Percentiles rank a stretch among this genome's conserved stretches.
These are phyloP conservation scores for Leguminivora glycinivorella DNA, from an alignment of 1,140 invertebrate genomes.

Conservation along the genomic window DNA sequence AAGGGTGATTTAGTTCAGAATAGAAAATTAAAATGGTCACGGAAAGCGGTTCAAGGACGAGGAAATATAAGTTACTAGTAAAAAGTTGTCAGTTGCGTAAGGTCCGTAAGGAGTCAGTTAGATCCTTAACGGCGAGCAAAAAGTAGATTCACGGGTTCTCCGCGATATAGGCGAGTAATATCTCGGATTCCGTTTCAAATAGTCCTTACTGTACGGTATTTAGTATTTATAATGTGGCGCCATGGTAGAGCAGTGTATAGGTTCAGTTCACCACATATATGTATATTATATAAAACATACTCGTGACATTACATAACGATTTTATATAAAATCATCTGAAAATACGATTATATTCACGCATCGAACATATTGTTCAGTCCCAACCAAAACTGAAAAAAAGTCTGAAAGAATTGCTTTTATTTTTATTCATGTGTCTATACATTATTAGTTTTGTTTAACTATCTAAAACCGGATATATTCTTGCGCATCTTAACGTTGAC, in stretches of 20 bases:
- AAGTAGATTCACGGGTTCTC: background rate
- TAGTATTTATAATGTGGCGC: background rate
- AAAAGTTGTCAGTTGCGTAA: background rate
- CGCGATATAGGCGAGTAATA: background rate
- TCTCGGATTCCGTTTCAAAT: background rate
- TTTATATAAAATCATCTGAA: too few species aligned
- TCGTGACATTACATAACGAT: too few species aligned
- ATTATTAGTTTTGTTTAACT: too few species aligned
- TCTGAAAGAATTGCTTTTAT: too few species aligned
- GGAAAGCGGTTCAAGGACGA: constrained; percentile 1
- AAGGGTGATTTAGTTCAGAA: background rate
- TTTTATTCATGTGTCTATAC: too few species aligned
- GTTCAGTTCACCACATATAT: too few species aligned
- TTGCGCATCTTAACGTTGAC: background rate
- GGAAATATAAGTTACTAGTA: background rate
- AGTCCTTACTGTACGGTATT: constrained; percentile 2
- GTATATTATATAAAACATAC: too few species aligned
- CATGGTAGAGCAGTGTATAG: background rate
- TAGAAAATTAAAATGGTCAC: background rate
- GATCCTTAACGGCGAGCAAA: background rate
- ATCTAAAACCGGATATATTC: background rate
- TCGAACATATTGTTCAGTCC: too few species aligned
- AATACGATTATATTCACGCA: too few species aligned
- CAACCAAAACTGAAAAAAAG: too few species aligned
- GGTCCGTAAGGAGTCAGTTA: background rate